Evolutionary conservation across 2,113 vertebrate species (phyloP).

Genomic region (Eulemur rufifrons): DNA sequence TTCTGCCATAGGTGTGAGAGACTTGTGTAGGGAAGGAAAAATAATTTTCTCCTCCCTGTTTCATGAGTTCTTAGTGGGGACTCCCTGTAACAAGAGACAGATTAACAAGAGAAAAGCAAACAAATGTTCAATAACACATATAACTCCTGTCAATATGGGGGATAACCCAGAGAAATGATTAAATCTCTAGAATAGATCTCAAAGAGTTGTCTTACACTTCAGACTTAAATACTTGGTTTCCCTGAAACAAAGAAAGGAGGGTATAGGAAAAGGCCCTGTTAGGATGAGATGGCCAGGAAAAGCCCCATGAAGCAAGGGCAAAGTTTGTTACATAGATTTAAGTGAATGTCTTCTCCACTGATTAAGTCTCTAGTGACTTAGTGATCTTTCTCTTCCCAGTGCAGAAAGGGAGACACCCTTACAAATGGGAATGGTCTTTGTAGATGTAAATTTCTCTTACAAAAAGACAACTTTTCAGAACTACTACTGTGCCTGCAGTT

Average conservation of each 20-base stretch:
- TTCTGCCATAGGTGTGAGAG: background rate
- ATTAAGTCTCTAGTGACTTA: background rate
- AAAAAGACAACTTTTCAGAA: background rate
- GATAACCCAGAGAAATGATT: background rate
- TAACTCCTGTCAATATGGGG: background rate
- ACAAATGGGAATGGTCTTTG: background rate
- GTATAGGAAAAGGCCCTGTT: background rate
- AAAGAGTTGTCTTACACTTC: background rate
- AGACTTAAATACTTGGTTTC: background rate
- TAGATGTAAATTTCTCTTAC: background rate
- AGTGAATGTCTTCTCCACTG: background rate
- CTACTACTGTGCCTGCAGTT: background rate
- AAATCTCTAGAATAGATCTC: background rate
- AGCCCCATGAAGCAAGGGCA: background rate
- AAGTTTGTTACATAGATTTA: background rate
- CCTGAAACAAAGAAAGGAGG: background rate
- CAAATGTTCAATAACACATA: background rate
- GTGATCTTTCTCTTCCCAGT: background rate
- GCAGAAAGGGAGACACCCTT: background rate
- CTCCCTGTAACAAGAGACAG: background rate
- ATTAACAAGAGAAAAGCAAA: background rate
- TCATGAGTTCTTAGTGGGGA: background rate
- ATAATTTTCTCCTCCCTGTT: background rate
- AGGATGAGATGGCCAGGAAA: background rate
- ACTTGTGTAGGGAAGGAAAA: background rate